Conservation (phyloP, 2,888 invertebrate species). For the Drosophila nr. fundita region DNA sequence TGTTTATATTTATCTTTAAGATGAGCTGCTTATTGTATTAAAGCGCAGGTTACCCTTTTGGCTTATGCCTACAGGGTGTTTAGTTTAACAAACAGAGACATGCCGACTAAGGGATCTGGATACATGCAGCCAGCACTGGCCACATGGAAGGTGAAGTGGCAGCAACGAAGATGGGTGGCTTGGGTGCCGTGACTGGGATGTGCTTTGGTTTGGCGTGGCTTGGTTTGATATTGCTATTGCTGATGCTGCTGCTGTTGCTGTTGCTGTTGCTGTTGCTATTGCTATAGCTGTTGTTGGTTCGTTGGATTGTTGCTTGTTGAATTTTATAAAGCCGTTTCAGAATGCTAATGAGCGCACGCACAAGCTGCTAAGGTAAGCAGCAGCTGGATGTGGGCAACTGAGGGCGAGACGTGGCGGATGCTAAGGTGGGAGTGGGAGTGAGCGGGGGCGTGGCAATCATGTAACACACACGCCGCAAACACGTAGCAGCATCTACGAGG, state of each 20-base stretch:
- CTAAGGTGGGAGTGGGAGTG: not conserved
- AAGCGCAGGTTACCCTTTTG: conserved; percentile 12
- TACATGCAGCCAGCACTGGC: conserved; percentile 40
- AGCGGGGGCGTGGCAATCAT: conserved; percentile 67
- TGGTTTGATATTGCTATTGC: conserved; percentile 25
- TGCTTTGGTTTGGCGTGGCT: conserved; percentile 8
- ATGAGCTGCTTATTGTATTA: not conserved
- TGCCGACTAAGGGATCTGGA: conserved; percentile 46
- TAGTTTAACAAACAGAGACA: conserved; percentile 48
- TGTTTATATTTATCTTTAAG: not conserved
- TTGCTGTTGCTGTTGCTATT: conserved; percentile 20
- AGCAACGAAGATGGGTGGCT: not conserved
- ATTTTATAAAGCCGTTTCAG: conserved; percentile 80
- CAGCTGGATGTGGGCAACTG: conserved; percentile 25
- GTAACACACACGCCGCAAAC: conserved; percentile 77
- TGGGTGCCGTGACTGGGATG: not conserved
- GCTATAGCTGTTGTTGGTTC: conserved; percentile 40
- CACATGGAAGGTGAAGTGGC: conserved; percentile 22
- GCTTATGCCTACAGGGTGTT: conserved; percentile 37
- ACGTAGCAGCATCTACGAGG: conserved; percentile 57
- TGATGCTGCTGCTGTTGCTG: conserved; percentile 7
- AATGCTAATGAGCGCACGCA: conserved; percentile 82
- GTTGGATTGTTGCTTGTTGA: conserved; percentile 77
- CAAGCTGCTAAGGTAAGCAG: conserved; percentile 70
- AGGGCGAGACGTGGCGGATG: not conserved